phyloP scores from a whole-genome alignment of 2,888 invertebrate genomes.

The Tuberolachnus salignus region DNA sequence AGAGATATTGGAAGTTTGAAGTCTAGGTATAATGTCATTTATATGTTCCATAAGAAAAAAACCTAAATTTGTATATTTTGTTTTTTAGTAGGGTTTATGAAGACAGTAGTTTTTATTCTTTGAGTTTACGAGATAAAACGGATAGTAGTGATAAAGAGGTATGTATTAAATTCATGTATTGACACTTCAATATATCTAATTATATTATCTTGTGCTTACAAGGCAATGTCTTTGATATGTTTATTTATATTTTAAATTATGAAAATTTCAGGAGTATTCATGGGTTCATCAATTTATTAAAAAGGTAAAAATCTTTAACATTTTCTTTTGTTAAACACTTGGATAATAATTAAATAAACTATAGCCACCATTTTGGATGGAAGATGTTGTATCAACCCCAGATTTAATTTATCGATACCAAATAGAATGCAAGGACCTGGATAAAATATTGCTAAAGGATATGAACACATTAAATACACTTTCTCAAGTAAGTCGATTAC shows the following conservation, averaged over 20 bases:
- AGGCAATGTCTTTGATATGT: no score
- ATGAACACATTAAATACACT: constrained; percentile 66
- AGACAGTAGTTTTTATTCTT: constrained; percentile 42
- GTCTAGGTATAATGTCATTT: constrained; percentile 20
- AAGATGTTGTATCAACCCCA: constrained; percentile 70
- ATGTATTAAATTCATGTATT: not conserved
- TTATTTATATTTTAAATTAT: not conserved
- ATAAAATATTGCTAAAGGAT: constrained; percentile 71
- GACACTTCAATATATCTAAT: no score
- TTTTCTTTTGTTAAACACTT: not conserved
- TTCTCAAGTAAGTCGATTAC: constrained; percentile 65
- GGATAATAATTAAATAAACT: constrained; percentile 28
- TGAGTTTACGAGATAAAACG: constrained; percentile 34
- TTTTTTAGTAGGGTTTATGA: constrained; percentile 46
- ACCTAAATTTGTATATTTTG: not conserved
- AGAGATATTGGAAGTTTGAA: constrained; percentile 7
- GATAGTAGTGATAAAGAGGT: constrained; percentile 48
- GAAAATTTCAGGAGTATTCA: constrained; percentile 32
- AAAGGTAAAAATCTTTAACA: constrained; percentile 8
- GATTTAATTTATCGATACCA: constrained; percentile 76
- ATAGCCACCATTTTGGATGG: constrained; percentile 70
- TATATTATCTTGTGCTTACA: no score
- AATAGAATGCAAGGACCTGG: constrained; percentile 66
- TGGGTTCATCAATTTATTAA: constrained; percentile 29
- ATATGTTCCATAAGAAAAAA: not conserved